Base-by-base conservation (phyloP, 2,113 vertebrate species). In the Pipa parva region DNA sequence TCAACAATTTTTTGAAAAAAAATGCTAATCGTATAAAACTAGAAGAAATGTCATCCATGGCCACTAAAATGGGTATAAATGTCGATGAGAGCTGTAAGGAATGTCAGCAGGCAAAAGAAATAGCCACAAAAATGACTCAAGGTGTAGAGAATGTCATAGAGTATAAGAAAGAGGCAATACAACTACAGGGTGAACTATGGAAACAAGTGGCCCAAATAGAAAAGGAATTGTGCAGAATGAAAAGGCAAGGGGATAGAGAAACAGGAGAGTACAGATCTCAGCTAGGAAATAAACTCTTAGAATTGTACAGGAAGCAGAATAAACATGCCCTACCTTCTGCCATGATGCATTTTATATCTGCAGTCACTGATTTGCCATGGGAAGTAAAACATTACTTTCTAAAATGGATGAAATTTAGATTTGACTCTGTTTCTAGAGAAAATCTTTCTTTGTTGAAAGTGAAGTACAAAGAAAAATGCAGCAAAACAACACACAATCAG, bases 391-490 rank as follows among this genome's bases (percentile, higher is more conserved):
- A 71, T 28, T 77, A 72, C 36, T 83, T 83, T 45, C 61, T 83
- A 29, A 59, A 75, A 15, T 79, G 77, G 80, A 73, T 81, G 77
- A 78, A 79, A 31, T 74, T 77, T 73, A 75, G 72, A 0, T 59
- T 81, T 42, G 77, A 76, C 4, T 54, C 64, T 3, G 42, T 68
- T 8, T 61, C 72, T 9, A 71, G 49, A 20, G 61, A 65, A 0
- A 31, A 72, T 39, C 60, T 59, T 4, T 58, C 45, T n/a, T 15
- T 3, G 20, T 45, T 69, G n/a, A 31, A 62, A 8, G 15, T 17
- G 2, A 26, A 69, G 21, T 73, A 73, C 17, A 69, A 58, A 20
- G 63, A 73, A 7, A 67, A 39, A 22, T 68, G 24, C 31, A 48
- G 42, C 2, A 29, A 54, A 4, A 9, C 6, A 51, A 24, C 20